Percentiles rank a stretch among this genome's conserved stretches.
These are phyloP conservation scores for Ranitomeya variabilis DNA, from an alignment of 2,113 vertebrate species.

Conservation along the genomic window DNA sequence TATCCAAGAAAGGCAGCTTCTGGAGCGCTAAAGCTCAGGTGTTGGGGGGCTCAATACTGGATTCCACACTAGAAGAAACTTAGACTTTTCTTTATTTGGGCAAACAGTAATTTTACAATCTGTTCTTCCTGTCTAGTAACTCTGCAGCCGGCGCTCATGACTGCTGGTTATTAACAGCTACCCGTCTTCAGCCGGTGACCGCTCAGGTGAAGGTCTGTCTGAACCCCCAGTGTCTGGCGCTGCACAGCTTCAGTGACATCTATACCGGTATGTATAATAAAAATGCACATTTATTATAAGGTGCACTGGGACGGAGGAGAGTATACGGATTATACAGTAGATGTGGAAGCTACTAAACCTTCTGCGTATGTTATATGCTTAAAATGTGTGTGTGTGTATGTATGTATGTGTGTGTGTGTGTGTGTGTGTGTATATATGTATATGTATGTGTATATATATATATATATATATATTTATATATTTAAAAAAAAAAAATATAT, in stretches of 20 bases:
- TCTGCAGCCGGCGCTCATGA: conserved; percentile 88
- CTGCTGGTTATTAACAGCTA: conserved; percentile 92
- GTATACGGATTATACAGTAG: too few species aligned
- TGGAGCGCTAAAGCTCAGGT: background rate
- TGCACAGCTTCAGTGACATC: conserved; percentile 94
- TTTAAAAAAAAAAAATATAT: too few species aligned
- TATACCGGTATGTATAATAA: conserved; percentile 81
- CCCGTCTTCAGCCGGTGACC: conserved; percentile 83
- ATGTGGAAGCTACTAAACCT: too few species aligned
- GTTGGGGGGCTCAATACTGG: background rate
- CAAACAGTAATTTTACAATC: background rate
- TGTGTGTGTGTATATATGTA: too few species aligned
- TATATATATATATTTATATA: too few species aligned
- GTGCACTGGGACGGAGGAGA: too few species aligned
- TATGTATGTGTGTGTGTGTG: too few species aligned
- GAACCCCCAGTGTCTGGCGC: conserved; percentile 87
- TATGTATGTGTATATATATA: too few species aligned
- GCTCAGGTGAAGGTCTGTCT: conserved; percentile 92
- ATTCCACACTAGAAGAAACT: background rate
- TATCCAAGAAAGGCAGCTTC: too few species aligned
- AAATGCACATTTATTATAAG: background rate
- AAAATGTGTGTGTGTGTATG: too few species aligned
- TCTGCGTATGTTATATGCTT: too few species aligned
- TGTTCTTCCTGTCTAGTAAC: conserved; percentile 66
- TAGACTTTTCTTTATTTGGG: background rate